A percentile compares a stretch with the other conserved stretches of the same genome.
These are phyloP conservation scores for Lepisosteus osseus DNA, from an alignment of 2,113 vertebrate species.

Conservation along the genomic window DNA sequence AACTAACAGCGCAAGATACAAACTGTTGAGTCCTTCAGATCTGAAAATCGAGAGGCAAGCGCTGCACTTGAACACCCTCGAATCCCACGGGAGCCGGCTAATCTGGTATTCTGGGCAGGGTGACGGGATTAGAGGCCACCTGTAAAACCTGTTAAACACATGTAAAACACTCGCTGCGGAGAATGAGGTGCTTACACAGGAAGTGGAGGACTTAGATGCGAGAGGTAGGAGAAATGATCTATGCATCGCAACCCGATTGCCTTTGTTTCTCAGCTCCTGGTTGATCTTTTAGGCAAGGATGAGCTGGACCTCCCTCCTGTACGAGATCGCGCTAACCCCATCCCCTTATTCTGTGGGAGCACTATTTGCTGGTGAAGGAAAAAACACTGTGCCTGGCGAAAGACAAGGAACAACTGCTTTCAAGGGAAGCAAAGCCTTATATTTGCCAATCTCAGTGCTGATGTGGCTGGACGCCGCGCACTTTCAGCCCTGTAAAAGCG, in stretches of 20 bases:
- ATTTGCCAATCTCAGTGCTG: too few species aligned
- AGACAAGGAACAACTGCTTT: too few species aligned
- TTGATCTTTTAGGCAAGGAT: too few species aligned
- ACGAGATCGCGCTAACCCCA: too few species aligned
- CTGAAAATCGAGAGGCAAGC: neutral
- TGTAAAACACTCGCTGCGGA: neutral
- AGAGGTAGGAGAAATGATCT: neutral
- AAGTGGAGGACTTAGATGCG: neutral
- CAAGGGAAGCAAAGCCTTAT: too few species aligned
- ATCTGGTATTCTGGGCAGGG: neutral
- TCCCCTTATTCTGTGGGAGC: too few species aligned
- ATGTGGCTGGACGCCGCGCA: too few species aligned
- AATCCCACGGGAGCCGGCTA: neutral
- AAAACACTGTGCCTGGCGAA: too few species aligned
- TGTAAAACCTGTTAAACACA: neutral
- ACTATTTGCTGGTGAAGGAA: too few species aligned
- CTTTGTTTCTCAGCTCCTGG: too few species aligned
- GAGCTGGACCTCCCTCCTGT: too few species aligned
- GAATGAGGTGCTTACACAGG: neutral
- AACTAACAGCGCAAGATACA: neutral
- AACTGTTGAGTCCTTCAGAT: neutral
- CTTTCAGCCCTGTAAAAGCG: too few species aligned
- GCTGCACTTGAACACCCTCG: neutral
- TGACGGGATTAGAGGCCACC: neutral
- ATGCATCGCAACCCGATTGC: neutral